Conservation (phyloP, 64 coral and sea anemone genomes). For the Pocillopora damicornis region DNA sequence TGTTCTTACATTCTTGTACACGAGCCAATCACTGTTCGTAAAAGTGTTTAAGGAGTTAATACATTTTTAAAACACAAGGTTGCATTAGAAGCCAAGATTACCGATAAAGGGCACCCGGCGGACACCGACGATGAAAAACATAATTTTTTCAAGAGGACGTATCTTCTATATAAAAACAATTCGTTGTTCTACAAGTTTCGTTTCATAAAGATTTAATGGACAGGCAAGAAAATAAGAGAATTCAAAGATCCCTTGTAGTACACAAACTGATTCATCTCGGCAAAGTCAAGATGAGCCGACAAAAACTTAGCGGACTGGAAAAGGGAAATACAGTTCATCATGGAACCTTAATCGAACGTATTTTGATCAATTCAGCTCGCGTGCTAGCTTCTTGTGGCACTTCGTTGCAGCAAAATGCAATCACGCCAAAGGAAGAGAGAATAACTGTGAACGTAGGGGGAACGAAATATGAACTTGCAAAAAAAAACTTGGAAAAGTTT, state of each 20-base stretch:
- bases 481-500: constrained; percentile 62
- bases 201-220: constrained; percentile 46
- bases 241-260: background rate
- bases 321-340: background rate
- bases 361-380: constrained; percentile 51
- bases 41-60: background rate
- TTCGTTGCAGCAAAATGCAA: constrained; percentile 30
- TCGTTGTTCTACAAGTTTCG: background rate
- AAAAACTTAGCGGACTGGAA: background rate
- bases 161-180: constrained; percentile 12
- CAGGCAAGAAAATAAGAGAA: background rate
- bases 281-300: constrained; percentile 3
- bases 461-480: constrained; percentile 71
- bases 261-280: constrained; percentile 2
- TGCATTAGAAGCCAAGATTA: background rate
- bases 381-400: constrained; percentile 30
- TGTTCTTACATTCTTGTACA: background rate
- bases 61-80: constrained; percentile 17
- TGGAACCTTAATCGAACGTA: constrained; percentile 48
- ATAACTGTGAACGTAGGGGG: constrained; percentile 80
- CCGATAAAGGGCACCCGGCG: constrained; percentile 20
- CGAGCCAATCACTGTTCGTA: constrained; percentile 6
- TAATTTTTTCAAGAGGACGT: constrained; percentile 5
- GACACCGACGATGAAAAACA: background rate
- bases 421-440: constrained; percentile 28